phyloP scores from a whole-genome alignment of 2,113 vertebrate species.

The Paradisaea rubra region DNA sequence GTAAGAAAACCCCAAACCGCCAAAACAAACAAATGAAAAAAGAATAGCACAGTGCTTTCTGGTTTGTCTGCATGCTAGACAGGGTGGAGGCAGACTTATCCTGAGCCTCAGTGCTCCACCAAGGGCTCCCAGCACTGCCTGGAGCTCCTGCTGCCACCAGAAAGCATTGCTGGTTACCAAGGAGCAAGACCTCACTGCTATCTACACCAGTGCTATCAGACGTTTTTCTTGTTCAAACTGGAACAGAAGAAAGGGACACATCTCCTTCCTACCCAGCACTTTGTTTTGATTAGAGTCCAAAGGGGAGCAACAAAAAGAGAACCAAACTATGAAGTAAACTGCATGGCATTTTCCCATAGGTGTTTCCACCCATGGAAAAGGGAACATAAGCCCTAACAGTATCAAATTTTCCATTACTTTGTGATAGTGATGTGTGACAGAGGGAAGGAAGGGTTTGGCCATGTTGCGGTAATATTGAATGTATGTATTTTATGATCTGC shows the following conservation, averaged over 20 bases:
- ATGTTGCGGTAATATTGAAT: background rate
- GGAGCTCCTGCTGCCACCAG: background rate
- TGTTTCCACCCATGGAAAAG: background rate
- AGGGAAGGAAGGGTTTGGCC: background rate
- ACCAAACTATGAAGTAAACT: background rate
- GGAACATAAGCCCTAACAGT: background rate
- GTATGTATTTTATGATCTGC: background rate
- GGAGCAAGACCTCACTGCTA: background rate
- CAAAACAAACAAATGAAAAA: background rate
- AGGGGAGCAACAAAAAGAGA: background rate
- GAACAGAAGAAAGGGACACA: background rate
- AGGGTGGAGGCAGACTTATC: background rate
- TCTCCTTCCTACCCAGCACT: background rate
- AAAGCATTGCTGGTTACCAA: background rate
- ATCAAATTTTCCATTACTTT: background rate
- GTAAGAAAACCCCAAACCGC: background rate
- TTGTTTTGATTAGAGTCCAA: slow-evolving; percentile 1
- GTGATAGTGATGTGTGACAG: background rate
- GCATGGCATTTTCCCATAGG: background rate
- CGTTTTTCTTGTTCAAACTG: background rate
- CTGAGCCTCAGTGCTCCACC: background rate
- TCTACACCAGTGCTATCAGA: background rate
- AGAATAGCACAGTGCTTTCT: background rate
- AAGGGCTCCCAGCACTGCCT: background rate
- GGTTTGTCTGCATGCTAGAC: background rate